These are phyloP conservation scores for Pachydiplax longipennis DNA, from an alignment of 2,888 invertebrate species.

Conservation along the genomic window DNA sequence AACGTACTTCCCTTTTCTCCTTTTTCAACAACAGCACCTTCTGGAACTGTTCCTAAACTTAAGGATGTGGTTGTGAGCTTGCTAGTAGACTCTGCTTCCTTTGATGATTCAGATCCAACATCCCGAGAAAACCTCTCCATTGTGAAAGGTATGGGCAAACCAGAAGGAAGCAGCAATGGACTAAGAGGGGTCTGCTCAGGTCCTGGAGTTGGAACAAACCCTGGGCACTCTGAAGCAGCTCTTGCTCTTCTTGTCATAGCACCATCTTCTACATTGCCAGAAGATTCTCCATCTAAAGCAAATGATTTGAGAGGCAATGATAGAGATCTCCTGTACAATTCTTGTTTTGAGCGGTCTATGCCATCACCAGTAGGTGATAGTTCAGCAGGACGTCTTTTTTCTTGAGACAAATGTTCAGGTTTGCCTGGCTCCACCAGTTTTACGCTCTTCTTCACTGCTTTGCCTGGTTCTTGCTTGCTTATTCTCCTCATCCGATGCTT, in stretches of 20 bases:
- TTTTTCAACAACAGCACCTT: conserved; percentile 61
- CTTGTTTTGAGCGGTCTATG: conserved; percentile 53
- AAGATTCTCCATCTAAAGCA: conserved; percentile 52
- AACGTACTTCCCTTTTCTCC: conserved; percentile 55
- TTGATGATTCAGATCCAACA: neutral
- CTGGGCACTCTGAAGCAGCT: conserved; percentile 55
- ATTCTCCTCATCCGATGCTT: neutral
- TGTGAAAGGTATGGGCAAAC: neutral
- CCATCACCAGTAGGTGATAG: neutral
- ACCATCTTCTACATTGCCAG: conserved; percentile 55
- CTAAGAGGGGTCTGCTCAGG: conserved; percentile 24
- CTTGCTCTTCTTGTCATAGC: conserved; percentile 53
- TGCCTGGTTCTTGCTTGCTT: neutral
- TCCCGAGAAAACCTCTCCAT: conserved; percentile 9
- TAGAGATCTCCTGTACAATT: conserved; percentile 63
- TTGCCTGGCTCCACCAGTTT: conserved; percentile 50
- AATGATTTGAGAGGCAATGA: conserved; percentile 77
- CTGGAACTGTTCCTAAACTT: conserved; percentile 81
- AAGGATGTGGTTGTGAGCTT: conserved; percentile 75
- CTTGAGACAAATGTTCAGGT: neutral
- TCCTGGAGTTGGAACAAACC: conserved; percentile 36
- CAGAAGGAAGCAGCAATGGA: conserved; percentile 8
- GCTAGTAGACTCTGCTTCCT: conserved; percentile 55
- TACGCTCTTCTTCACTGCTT: conserved; percentile 52
- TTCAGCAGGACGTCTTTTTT: neutral